Base-by-base conservation (phyloP, 2,113 vertebrate species). In the Equus przewalskii region DNA sequence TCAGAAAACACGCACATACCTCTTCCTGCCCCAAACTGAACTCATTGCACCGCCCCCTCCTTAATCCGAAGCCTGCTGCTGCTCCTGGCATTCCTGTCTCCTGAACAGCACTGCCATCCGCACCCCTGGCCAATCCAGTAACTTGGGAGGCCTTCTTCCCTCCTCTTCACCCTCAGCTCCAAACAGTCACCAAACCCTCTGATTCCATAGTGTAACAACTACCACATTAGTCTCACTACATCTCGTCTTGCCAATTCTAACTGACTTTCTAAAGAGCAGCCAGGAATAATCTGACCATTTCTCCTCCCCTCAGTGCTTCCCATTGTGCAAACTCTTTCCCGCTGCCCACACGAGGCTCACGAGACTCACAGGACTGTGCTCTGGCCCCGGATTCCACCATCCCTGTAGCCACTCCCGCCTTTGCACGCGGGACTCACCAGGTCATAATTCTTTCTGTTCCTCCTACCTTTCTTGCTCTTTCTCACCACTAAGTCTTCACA, bases 211-310 rank as follows among this genome's bases (percentile, higher is more conserved):
- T 81, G 12, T 6, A 58, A 41, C 2, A 65, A 51, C 24, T 78
- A 36, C 36, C 14, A 65, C 12, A 6, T 1, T 72, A 18, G 9
- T n/a, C 76, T 91, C 30, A 26, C 13, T 64, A 24, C 5, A 18
- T 36, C 10, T n/a, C 7, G 7, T 36, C 58, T 91, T 26, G 44
- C 18, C 89, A 72, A 56, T 16, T 56, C 16, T 80, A 56, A 67
- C 22, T 92, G 51, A 72, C 80, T 95, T 92, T 81, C 70, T 82
- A 67, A 93, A 81, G 5, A 86, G 58, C 4, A 85, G n/a, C 18
- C 22, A 67, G 16, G 87, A 86, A 60, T 84, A 51, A 85, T 33
- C 33, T 67, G 54, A 87, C 9, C 36, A 44, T 81, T 78, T 89
- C 22, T 76, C 24, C 13, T 54, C 18, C 46, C 5, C 26, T 96